These are phyloP conservation scores for Eleutherodactylus coqui DNA, from an alignment of 2,797 vertebrate genomes.

Conservation along the genomic window DNA sequence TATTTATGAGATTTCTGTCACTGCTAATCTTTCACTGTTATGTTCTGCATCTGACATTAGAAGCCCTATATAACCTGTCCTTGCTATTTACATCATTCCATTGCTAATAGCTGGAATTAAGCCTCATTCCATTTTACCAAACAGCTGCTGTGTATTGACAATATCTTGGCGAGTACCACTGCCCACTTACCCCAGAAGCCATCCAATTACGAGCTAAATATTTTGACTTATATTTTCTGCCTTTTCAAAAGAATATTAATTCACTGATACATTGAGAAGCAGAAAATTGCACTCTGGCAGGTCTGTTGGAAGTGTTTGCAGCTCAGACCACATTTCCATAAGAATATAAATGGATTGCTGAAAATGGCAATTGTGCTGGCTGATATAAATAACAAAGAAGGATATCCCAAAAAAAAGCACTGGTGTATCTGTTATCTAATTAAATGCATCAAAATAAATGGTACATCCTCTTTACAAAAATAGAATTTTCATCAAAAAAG, in stretches of 20 bases:
- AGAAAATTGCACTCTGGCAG: constrained; percentile 6
- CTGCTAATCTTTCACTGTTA: constrained; percentile 51
- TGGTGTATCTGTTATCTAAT: constrained; percentile 2
- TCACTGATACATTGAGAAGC: constrained; percentile 19
- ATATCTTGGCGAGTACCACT: constrained; percentile 43
- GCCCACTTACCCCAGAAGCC: constrained; percentile 43
- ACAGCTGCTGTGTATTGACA: constrained; percentile 70
- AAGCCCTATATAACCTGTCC: constrained; percentile 70
- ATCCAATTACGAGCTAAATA: constrained; percentile 30
- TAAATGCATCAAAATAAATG: constrained; percentile 27
- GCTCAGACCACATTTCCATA: constrained; percentile 31
- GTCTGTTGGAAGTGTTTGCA: constrained; percentile 13
- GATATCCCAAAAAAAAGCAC: background rate
- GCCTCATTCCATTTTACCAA: constrained; percentile 53
- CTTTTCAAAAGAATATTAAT: constrained; percentile 36
- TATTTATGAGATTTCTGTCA: constrained; percentile 61
- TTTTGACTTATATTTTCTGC: constrained; percentile 29
- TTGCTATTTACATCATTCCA: constrained; percentile 66
- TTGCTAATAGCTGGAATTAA: constrained; percentile 64
- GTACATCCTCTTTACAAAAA: background rate
- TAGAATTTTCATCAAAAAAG: too few relatives aligned
- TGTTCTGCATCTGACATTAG: constrained; percentile 65
- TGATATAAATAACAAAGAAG: background rate
- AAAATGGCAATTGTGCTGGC: constrained; percentile 23
- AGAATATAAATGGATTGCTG: constrained; percentile 19